phyloP scores from a whole-genome alignment of 2,888 invertebrate genomes.

The Gari tellinella region DNA sequence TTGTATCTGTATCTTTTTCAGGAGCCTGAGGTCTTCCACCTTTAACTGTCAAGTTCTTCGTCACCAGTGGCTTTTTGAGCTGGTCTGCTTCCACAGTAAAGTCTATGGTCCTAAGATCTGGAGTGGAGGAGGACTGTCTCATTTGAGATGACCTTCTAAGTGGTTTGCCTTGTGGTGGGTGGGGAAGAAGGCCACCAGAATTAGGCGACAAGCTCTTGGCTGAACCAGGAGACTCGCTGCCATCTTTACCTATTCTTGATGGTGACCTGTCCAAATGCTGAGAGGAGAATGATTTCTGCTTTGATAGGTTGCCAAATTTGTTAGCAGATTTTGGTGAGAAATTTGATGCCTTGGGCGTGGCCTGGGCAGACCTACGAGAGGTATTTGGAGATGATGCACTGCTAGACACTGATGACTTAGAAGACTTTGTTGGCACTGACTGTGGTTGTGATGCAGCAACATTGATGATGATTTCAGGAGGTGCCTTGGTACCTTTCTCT shows the following conservation, averaged over 20 bases:
- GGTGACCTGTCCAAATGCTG: slow-evolving; percentile 50
- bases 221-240: background rate
- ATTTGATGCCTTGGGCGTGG: slow-evolving; percentile 15
- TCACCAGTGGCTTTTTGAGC: slow-evolving; percentile 41
- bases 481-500: slow-evolving; percentile 10
- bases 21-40: slow-evolving; percentile 50
- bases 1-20: slow-evolving; percentile 10
- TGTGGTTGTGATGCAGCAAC: slow-evolving; percentile 4
- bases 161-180: slow-evolving; percentile 56
- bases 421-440: slow-evolving; percentile 8
- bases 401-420: slow-evolving; percentile 8
- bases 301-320: slow-evolving; percentile 44
- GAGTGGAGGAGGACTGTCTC: slow-evolving; percentile 56
- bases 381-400: slow-evolving; percentile 5
- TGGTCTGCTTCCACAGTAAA: slow-evolving; percentile 43
- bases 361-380: slow-evolving; percentile 7
- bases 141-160: slow-evolving; percentile 33
- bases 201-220: slow-evolving; percentile 12
- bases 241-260: slow-evolving; percentile 15
- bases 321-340: slow-evolving; percentile 46
- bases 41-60: slow-evolving; percentile 47
- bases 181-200: slow-evolving; percentile 43
- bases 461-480: slow-evolving; percentile 43
- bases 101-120: slow-evolving; percentile 57
- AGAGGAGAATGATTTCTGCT: slow-evolving; percentile 57